Evolutionary conservation across 2,113 vertebrate genomes (phyloP).

Genomic region (Cephalopterus ornatus): DNA sequence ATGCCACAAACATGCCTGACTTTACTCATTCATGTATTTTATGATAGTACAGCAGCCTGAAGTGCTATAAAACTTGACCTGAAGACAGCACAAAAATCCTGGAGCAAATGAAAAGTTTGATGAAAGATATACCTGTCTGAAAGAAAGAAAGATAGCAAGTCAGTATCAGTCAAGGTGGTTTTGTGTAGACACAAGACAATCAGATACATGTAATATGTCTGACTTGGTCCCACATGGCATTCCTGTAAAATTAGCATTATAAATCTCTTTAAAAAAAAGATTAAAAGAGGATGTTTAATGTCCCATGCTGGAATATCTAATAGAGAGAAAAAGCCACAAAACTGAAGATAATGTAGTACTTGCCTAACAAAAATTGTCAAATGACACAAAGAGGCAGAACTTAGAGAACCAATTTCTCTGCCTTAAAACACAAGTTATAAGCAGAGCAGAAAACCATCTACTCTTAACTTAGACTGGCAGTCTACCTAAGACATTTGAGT

Average conservation of each 20-base stretch:
- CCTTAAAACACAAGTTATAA: neutral
- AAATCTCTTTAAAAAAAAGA: neutral
- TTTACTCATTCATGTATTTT: neutral
- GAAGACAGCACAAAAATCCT: neutral
- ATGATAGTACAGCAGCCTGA: neutral
- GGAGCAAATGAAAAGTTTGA: neutral
- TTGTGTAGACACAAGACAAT: neutral
- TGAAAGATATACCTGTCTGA: neutral
- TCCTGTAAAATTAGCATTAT: constrained; percentile 1
- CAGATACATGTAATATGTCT: neutral
- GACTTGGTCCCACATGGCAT: neutral
- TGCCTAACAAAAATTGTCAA: constrained; percentile 9
- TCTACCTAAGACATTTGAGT: neutral
- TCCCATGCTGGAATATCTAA: constrained; percentile 7
- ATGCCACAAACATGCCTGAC: neutral
- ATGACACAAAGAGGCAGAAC: neutral
- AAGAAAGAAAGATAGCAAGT: neutral
- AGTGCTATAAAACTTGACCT: neutral
- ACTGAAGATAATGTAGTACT: neutral
- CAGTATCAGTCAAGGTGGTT: neutral
- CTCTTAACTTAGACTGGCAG: neutral
- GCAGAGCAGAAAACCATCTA: neutral
- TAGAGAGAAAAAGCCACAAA: constrained; percentile 36
- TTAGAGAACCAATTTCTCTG: neutral
- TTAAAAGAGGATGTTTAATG: constrained; percentile 33